A percentile compares a stretch with the other conserved stretches of the same genome.
Conservation (phyloP, 2,797 vertebrate genomes). For the Arvicola amphibius region DNA sequence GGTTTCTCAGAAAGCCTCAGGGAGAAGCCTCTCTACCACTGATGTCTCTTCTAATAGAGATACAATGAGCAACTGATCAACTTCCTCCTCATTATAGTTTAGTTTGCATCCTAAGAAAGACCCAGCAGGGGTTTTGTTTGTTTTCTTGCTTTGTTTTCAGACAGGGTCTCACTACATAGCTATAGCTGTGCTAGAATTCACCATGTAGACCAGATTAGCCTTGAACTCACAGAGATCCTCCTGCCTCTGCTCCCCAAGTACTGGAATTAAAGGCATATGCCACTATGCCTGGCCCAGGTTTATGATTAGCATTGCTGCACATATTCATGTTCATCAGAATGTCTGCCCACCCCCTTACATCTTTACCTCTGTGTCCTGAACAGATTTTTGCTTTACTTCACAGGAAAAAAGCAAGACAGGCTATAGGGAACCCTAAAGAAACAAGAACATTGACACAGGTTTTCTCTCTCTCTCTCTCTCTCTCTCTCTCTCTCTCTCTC, state of each 20-base stretch:
- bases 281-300: not conserved
- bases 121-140: not conserved
- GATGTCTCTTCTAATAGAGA: not conserved
- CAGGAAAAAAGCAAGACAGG: not conserved
- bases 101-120: conserved; percentile 42
- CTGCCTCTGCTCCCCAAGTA: not conserved
- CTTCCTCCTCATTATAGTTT: not conserved
- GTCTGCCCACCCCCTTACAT: not conserved
- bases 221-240: not conserved
- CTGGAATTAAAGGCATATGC: not conserved
- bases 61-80: not conserved
- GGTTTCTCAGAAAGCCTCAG: conserved; percentile 1
- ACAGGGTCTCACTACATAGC: not conserved
- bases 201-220: not conserved
- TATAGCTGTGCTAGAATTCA: not conserved
- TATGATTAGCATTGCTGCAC: conserved; percentile 36
- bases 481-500: too few species aligned
- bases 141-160: not conserved
- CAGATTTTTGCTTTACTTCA: conserved; percentile 35
- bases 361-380: not conserved
- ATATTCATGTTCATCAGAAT: conserved; percentile 39
- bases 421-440: conserved; percentile 30
- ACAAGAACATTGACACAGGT: not conserved
- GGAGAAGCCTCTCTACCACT: not conserved
- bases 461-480: not conserved